Base-by-base conservation (phyloP, 2,888 invertebrate genomes). In the Rhyacophila evoluta region DNA sequence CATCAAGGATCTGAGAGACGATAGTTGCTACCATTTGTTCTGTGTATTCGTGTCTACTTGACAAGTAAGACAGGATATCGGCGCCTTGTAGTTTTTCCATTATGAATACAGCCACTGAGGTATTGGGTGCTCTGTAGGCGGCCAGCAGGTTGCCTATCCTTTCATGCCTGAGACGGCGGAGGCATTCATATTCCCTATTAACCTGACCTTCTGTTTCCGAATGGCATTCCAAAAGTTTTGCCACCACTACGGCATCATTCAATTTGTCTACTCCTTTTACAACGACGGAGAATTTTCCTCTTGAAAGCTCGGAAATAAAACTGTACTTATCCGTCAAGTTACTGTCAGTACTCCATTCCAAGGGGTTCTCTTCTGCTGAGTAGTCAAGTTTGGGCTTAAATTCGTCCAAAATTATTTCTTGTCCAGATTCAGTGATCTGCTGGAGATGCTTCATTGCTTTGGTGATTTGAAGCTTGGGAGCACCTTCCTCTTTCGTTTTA, bases 21-120 rank as follows among this genome's bases (percentile, higher is more conserved):
- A 98, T 94, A 0, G 93, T 93, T 0, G 97, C 95, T 0, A 98
- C 97, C 87, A 94, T 94, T 87, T 98, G 97, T 87, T 99, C 99
- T 0, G 94, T 93, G 87, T 98, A 99, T 84, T 97, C 95, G 86
- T 97, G 96, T 73, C 94, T 92, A 83, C 94, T 95, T 0, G 96
- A 94, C 77, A 98, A 91, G 86, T 96, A 98, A 0, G 96, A 95
- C 2, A 98, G 89, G 39, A 99, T 92, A 84, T 98, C 97, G 15
- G 98, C 95, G 1, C 98, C 98, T 85, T 97, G 97, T 0, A 96
- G 89, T 85, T 95, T 95, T 84, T 96, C 96, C 86, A 95, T 87
- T 11, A 96, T 91, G 11, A 96, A 91, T 0, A 94, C 93, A 1
- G 94, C 93, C 0, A 94, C 89, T 0, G 93, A 90, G 0, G 92